A percentile compares a stretch with the other conserved stretches of the same genome.
These are phyloP conservation scores for Dendrolimus kikuchii DNA, from an alignment of 1,140 invertebrate species.

Conservation along the genomic window DNA sequence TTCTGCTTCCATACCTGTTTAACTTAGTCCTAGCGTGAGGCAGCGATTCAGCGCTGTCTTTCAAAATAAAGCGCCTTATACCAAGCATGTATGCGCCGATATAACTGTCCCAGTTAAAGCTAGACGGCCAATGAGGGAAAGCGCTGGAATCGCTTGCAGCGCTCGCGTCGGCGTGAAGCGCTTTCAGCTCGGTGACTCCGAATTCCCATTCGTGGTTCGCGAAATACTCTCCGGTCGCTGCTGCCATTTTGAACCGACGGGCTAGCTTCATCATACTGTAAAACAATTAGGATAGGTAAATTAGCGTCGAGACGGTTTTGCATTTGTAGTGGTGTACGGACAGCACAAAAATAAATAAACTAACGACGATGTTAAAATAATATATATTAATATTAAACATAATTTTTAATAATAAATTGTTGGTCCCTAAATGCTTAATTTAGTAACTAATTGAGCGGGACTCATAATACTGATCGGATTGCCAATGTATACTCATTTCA, in stretches of 20 bases:
- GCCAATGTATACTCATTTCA: too few relatives aligned
- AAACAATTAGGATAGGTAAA: slow-evolving; percentile 11
- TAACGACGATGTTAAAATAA: too few relatives aligned
- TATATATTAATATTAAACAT: too few relatives aligned
- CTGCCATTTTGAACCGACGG: slow-evolving; percentile 84
- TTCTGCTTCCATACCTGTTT: slow-evolving; percentile 67
- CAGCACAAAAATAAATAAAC: too few relatives aligned
- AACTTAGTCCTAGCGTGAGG: slow-evolving; percentile 78
- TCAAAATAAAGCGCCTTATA: slow-evolving; percentile 84
- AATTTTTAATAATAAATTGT: too few relatives aligned
- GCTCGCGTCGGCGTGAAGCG: slow-evolving; percentile 76
- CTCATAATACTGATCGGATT: too few relatives aligned
- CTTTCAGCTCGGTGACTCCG: slow-evolving; percentile 80
- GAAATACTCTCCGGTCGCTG: slow-evolving; percentile 88
- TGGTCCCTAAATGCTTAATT: too few relatives aligned
- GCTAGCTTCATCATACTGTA: slow-evolving; percentile 88
- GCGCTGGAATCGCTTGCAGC: slow-evolving; percentile 71
- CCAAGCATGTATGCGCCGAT: slow-evolving; percentile 82
- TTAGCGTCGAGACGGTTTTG: too few relatives aligned
- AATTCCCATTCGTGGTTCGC: slow-evolving; percentile 92
- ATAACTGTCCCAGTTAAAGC: slow-evolving; percentile 50
- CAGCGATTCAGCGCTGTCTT: slow-evolving; percentile 80
- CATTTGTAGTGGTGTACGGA: too few relatives aligned
- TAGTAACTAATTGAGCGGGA: too few relatives aligned
- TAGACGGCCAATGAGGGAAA: slow-evolving; percentile 67